Conservation (phyloP, 2,797 vertebrate species). For the Neostethus bicornis region DNA sequence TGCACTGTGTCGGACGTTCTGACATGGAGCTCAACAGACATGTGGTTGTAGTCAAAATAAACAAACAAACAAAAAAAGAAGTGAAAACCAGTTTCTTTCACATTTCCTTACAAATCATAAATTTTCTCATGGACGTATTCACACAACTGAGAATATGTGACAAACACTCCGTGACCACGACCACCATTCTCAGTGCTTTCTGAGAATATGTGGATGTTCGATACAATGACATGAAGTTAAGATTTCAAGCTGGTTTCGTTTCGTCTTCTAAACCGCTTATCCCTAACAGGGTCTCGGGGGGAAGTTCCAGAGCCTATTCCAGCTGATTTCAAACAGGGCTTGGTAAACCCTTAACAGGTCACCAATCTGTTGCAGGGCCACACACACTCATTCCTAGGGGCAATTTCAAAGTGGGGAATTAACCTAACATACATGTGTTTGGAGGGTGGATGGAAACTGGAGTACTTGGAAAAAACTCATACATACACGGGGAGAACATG, state of each 20-base stretch:
- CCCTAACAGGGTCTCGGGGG: no score
- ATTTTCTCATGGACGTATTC: not conserved
- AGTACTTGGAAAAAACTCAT: no score
- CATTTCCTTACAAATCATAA: conserved; percentile 42
- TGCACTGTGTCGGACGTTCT: conserved; percentile 20
- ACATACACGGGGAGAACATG: no score
- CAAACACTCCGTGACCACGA: not conserved
- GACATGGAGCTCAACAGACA: conserved; percentile 32
- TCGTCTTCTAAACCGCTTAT: no score
- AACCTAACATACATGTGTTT: no score
- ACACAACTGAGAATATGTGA: not conserved
- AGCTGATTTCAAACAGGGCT: no score
- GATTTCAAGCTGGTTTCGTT: conserved; percentile 1
- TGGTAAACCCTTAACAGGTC: no score
- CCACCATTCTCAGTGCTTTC: not conserved
- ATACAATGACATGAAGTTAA: not conserved
- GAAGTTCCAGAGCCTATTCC: no score
- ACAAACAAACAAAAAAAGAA: conserved; percentile 34
- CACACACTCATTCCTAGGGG: no score
- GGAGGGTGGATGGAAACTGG: no score
- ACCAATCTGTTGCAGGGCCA: no score
- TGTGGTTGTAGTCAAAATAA: conserved; percentile 5
- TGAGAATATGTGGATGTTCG: not conserved
- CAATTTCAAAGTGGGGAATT: no score
- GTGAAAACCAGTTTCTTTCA: conserved; percentile 38